These are phyloP conservation scores for Dolichopus griseipennis DNA, from an alignment of 2,888 invertebrate species.

Conservation along the genomic window DNA sequence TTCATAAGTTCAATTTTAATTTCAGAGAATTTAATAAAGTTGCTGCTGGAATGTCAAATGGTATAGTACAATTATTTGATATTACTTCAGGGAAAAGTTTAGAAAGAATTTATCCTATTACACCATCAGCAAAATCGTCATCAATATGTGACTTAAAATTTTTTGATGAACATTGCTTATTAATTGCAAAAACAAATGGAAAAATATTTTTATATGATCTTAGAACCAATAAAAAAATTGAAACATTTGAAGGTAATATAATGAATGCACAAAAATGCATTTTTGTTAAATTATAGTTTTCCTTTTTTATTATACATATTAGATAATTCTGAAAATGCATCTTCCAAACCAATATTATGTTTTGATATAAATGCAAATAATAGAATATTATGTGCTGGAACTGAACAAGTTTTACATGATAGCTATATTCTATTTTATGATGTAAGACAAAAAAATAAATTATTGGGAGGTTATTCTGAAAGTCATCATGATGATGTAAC, in stretches of 20 bases:
- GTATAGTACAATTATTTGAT: slow-evolving; percentile 45
- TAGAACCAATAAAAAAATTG: slow-evolving; percentile 44
- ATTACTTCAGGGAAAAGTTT: slow-evolving; percentile 41
- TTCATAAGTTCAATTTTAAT: too few species aligned
- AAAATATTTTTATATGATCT: slow-evolving; percentile 37
- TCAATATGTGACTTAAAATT: slow-evolving; percentile 34
- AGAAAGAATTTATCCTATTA: slow-evolving; percentile 19
- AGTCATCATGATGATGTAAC: slow-evolving; percentile 76
- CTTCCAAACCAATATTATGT: slow-evolving; percentile 52
- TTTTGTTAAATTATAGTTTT: background rate
- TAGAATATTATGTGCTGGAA: slow-evolving; percentile 64
- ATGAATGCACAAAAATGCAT: slow-evolving; percentile 7
- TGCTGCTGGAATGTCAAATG: slow-evolving; percentile 46
- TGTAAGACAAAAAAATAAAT: slow-evolving; percentile 49
- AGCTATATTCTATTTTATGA: slow-evolving; percentile 77
- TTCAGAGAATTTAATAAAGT: slow-evolving; percentile 40
- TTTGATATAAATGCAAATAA: slow-evolving; percentile 68
- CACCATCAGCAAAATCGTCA: slow-evolving; percentile 17
- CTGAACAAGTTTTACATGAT: slow-evolving; percentile 58
- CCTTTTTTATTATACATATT: background rate
- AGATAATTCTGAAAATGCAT: slow-evolving; percentile 22
- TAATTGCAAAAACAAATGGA: slow-evolving; percentile 34
- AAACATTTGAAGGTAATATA: slow-evolving; percentile 42
- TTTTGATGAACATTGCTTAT: slow-evolving; percentile 31
- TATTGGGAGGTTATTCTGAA: slow-evolving; percentile 74